Percentiles rank a stretch among this genome's conserved stretches.
These are phyloP conservation scores for Anguilla obscura DNA, from an alignment of 2,797 vertebrate genomes.

Conservation along the genomic window DNA sequence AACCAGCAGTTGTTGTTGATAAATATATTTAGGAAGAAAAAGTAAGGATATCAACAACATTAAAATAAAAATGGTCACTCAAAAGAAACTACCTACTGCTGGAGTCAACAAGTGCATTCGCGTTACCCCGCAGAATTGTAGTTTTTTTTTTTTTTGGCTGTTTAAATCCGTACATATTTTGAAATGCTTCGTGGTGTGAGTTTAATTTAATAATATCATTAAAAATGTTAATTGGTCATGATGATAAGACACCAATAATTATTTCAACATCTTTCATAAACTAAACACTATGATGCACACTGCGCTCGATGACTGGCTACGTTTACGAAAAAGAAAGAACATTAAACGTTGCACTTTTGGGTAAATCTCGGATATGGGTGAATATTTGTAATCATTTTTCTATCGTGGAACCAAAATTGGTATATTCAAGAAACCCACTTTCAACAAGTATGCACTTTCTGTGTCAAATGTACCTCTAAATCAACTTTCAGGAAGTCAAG, in stretches of 20 bases:
- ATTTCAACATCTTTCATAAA: neutral
- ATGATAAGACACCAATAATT: neutral
- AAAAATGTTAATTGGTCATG: neutral
- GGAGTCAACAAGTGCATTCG: neutral
- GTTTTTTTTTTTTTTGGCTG: neutral
- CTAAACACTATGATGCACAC: neutral
- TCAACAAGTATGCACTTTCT: neutral
- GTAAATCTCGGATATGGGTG: neutral
- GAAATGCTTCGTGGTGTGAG: neutral
- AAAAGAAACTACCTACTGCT: neutral
- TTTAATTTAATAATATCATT: neutral
- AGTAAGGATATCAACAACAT: neutral
- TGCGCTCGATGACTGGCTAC: neutral
- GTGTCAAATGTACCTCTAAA: neutral
- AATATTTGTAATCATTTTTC: neutral
- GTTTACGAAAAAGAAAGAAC: neutral
- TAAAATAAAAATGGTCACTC: neutral
- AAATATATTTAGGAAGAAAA: neutral
- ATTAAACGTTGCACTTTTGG: neutral
- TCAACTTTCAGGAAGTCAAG: neutral
- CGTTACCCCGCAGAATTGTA: neutral
- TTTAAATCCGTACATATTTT: too few species aligned
- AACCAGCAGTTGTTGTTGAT: neutral
- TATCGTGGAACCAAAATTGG: neutral
- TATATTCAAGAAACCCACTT: neutral